Base-by-base conservation (phyloP, 2,888 invertebrate species). In the Acrobeloides nanus region DNA sequence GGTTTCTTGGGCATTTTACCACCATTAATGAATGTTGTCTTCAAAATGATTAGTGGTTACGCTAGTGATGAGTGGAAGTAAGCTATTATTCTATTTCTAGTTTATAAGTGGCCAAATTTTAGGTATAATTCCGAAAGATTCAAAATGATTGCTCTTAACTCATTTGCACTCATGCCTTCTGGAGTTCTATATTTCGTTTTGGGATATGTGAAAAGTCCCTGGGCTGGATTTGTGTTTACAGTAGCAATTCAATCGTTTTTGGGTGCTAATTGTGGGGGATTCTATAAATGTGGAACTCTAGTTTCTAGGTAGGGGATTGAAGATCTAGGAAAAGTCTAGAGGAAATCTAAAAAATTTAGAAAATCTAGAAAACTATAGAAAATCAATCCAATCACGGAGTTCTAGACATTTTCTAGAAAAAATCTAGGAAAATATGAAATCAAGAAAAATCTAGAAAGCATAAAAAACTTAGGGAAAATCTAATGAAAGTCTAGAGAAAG, bases 91-190 rank as follows among this genome's bases (percentile, higher is more conserved):
- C n/a, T n/a, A n/a, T n/a, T n/a, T n/a, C n/a, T n/a, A n/a, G n/a
- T n/a, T n/a, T n/a, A n/a, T n/a, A n/a, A n/a, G n/a, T n/a, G n/a
- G n/a, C n/a, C n/a, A n/a, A n/a, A 8, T 46, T 44, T 37, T 40
- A 66, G 66, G 31, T 62, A 54, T 44, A 38, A 60, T n/a, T 50
- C 60, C n/a, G 69, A 69, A 39, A 54, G 53, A 20, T 47, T 49
- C 18, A 69, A 69, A 38, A 57, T 69, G 62, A 51, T 59, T 44
- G 55, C 68, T 18, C 69, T 68, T 57, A 69, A 69, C 51, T 59
- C 63, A 5, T 59, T 69, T 25, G 67, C 68, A 10, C 46, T 69
- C 20, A 58, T 53, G 43, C 42, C 57, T 6, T 46, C 58, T n/a
- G 61, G 48, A n/a, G n/a, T 58, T 10, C 26, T 41, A 26, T 57